Percentiles rank a stretch among this genome's conserved stretches.
Evolutionary conservation across 2,797 vertebrate species (phyloP).

Genomic region (Leptoclinus maculatus): DNA sequence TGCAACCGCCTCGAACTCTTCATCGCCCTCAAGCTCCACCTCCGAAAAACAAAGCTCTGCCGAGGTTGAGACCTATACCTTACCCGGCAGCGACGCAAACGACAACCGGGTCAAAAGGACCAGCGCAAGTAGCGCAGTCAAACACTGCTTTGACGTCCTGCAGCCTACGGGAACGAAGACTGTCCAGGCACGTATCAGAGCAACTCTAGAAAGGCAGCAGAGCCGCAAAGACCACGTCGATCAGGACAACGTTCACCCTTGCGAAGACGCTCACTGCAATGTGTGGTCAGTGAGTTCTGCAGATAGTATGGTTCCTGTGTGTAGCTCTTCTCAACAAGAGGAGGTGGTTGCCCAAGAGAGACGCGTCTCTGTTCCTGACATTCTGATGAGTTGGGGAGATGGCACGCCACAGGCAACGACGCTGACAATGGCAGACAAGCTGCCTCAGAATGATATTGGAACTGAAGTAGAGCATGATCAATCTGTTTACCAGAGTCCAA

Average conservation of each 20-base stretch:
- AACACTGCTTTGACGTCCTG: not conserved
- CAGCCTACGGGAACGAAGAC: not conserved
- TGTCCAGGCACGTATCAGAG: not conserved
- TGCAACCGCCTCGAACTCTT: constrained; percentile 52
- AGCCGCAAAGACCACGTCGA: not conserved
- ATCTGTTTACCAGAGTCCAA: not conserved
- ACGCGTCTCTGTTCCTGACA: constrained; percentile 55
- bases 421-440: not conserved
- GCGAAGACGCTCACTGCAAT: constrained; percentile 10
- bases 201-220: constrained; percentile 4
- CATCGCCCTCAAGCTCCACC: constrained; percentile 45
- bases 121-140: not conserved
- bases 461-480: not conserved
- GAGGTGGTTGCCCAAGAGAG: constrained; percentile 50
- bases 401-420: not conserved
- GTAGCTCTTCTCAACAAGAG: constrained; percentile 63
- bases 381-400: constrained; percentile 54
- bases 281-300: constrained; percentile 58
- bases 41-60: constrained; percentile 23
- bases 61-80: not conserved
- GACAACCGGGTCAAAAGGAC: not conserved
- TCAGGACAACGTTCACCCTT: constrained; percentile 1
- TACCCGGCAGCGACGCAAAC: not conserved
- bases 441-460: constrained; percentile 4
- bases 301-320: constrained; percentile 46